Conservation (phyloP, 35 echinoderm and acorn worm genomes). For the Diadema setosum region DNA sequence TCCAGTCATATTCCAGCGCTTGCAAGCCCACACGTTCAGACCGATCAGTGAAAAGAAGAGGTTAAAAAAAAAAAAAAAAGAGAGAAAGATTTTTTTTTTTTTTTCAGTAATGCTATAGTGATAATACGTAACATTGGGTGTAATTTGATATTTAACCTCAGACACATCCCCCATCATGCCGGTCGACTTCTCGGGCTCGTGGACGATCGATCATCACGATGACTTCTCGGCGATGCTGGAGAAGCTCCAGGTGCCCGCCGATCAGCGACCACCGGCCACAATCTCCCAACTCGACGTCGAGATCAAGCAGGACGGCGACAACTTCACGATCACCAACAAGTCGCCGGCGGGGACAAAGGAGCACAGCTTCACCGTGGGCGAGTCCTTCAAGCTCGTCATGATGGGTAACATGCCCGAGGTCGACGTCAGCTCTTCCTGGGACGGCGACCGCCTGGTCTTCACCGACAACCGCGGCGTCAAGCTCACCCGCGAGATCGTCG, state of each 20-base stretch:
- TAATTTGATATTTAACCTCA: no score
- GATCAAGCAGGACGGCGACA: constrained; percentile 58
- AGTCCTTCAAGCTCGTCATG: neutral
- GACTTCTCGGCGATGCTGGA: constrained; percentile 43
- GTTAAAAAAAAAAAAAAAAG: no score
- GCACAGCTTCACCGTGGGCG: constrained; percentile 46
- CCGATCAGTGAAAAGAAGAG: no score
- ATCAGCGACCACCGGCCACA: neutral
- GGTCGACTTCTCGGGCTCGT: constrained; percentile 20
- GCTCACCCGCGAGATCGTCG: constrained; percentile 24
- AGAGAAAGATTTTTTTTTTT: no score
- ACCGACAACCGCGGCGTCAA: constrained; percentile 6
- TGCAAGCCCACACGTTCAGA: no score
- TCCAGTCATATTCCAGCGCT: no score
- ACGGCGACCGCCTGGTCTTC: constrained; percentile 30
- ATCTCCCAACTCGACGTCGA: neutral
- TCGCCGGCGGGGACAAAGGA: constrained; percentile 10
- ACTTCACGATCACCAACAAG: constrained; percentile 38
- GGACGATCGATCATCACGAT: constrained; percentile 30
- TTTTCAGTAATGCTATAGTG: no score
- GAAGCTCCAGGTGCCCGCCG: neutral
- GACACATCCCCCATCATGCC: neutral
- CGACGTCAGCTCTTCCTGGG: constrained; percentile 26
- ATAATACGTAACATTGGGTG: no score
- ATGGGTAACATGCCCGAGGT: neutral